Evolutionary conservation across 2,797 vertebrate genomes (phyloP), one percentile per base, ranked within the genome.

Genomic region (Danio aesculapii): DNA sequence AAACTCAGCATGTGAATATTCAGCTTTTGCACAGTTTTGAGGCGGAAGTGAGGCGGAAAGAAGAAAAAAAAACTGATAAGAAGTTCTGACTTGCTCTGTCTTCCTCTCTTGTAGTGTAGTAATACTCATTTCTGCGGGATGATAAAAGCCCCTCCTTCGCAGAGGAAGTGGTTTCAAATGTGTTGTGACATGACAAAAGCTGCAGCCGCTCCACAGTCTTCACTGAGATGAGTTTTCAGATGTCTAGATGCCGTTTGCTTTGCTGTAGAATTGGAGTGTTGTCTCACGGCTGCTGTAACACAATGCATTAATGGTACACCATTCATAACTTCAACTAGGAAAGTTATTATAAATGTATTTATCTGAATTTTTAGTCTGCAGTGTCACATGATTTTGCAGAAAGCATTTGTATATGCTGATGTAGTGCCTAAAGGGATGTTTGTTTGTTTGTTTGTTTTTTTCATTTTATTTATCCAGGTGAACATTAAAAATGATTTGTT

Each of bases 201-300:
- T 63, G 59, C 77, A 62, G 17, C 8, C n/a, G 62, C 67, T 53
- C 4, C 57, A 71, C 0, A 58, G 79, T 85, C 92, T 90, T 89
- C 77, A 84, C 75, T 9, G 4, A 17, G 43, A 77, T 47, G 43
- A 13, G 16, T 59, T 49, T 50, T 49, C 5, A 49, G 19, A 49
- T 8, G 55, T 78, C 53, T 49, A 49, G 14, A 58, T 58, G 75
- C 6, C 30, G 50, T 58, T 67, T 13, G 0, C 44, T 21, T 76
- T 55, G 41, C 50, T 16, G 59, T 75, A 30, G 21, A 46, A 17
- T 16, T 41, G 4, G 8, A 39, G 53, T 19, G 21, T 8, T 17
- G 11, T 41, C 11, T 19, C 16, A 61, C 16, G 9, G 50, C 13
- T 76, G 52, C 30, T 63, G 11, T 75, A 19, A 43, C 16, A 11